A percentile compares a stretch with the other conserved stretches of the same genome.
These are phyloP conservation scores for Rhynchophorus ferrugineus DNA, from an alignment of 1,140 invertebrate species.

Conservation along the genomic window DNA sequence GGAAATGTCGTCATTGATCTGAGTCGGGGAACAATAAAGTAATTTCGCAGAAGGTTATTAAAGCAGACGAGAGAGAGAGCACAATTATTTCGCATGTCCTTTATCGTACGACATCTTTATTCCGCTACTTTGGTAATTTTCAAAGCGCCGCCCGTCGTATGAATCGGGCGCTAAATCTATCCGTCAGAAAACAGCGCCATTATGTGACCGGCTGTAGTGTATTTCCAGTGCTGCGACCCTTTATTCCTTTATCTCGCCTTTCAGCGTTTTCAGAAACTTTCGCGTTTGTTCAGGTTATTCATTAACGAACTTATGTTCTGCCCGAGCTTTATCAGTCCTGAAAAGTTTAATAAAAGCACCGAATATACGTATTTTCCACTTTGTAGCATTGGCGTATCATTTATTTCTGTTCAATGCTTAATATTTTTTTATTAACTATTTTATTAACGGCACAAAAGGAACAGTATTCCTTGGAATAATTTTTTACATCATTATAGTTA, in stretches of 20 bases:
- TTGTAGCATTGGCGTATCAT: constrained; percentile 12
- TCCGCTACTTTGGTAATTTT: constrained; percentile 33
- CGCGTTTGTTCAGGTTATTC: constrained; percentile 36
- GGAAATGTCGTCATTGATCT: no score
- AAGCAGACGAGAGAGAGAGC: neutral
- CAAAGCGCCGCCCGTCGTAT: constrained; percentile 25
- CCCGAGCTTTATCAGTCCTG: constrained; percentile 26
- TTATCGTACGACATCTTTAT: constrained; percentile 18
- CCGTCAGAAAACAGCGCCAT: constrained; percentile 34
- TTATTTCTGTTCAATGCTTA: no score
- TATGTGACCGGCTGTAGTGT: constrained; percentile 35
- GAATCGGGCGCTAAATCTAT: constrained; percentile 31
- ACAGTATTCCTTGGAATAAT: no score
- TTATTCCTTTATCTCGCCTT: constrained; percentile 39
- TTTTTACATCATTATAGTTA: no score
- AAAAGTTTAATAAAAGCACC: constrained; percentile 29
- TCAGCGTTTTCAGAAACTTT: constrained; percentile 38
- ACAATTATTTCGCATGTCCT: neutral
- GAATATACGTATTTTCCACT: constrained; percentile 18
- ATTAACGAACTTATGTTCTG: constrained; percentile 35
- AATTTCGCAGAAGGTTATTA: neutral
- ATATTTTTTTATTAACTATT: no score
- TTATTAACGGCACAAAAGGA: no score
- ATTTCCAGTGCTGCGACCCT: constrained; percentile 29
- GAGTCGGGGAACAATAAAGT: neutral